Base-by-base conservation (phyloP, 2,888 invertebrate species). In the Hydrotaea cyrtoneurina region DNA sequence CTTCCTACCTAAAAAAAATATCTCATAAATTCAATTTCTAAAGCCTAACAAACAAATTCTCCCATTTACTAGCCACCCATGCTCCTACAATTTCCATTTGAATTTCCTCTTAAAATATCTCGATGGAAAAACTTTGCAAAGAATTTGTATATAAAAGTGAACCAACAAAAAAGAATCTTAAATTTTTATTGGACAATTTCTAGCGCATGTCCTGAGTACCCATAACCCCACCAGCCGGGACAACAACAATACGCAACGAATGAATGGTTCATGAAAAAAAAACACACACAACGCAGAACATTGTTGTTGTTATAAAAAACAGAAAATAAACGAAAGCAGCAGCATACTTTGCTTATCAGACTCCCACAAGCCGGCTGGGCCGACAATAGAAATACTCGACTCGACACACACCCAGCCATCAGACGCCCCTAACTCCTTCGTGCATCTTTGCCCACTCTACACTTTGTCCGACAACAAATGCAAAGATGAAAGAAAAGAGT, bases 111-210 rank as follows among this genome's bases (percentile, higher is more conserved):
- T 0, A 21, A 69, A 46, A 66, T 39, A 43, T 21, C 19, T n/a
- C 36, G 0, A 66, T 23, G 4, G 23, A 81, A 75, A 79, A 59
- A 71, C 69, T 81, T 82, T 76, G 74, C 73, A 72, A 59, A 77
- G 80, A 85, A 82, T 82, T 82, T 85, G 59, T 74, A 79, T 69
- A 79, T 64, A 80, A 83, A 85, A 85, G 80, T n/a, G n/a, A n/a
- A n/a, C n/a, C n/a, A n/a, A n/a, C 73, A 74, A 77, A 77, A 66
- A 62, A 80, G 66, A 76, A 69, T 69, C 79, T 80, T 80, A 82
- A 80, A 82, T 85, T 85, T 73, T 85, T 85, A 85, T 85, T 85
- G 85, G 85, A 82, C 77, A 82, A 82, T 80, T 74, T 82, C n/a
- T 53, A 82, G 85, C 85, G 85, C 85, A 85, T 85, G 85, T 85